Evolutionary conservation across 2,113 vertebrate species (phyloP).

Genomic region (Sylvia atricapilla): DNA sequence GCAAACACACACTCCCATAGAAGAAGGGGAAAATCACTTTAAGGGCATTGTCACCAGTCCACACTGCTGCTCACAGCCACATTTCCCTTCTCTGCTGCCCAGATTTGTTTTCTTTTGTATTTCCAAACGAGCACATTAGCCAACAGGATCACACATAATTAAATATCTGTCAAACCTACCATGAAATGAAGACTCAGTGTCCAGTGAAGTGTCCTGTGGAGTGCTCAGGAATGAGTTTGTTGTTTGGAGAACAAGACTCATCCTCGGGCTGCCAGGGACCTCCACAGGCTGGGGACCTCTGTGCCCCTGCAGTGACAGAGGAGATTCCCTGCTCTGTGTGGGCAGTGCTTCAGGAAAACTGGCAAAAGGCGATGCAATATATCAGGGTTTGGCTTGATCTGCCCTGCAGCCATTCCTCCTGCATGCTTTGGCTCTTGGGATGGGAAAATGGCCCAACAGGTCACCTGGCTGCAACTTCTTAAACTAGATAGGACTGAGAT

Average conservation of each 20-base stretch:
- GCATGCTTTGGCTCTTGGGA: background rate
- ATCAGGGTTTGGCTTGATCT: background rate
- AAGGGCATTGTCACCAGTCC: background rate
- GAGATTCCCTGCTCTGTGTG: background rate
- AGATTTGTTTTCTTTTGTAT: background rate
- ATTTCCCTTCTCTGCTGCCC: background rate
- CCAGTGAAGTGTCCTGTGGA: slow-evolving; percentile 22
- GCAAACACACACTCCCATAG: background rate
- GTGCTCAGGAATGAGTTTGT: background rate
- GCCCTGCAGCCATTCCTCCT: background rate
- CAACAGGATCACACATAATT: slow-evolving; percentile 35
- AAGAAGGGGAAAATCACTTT: background rate
- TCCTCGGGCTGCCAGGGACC: background rate
- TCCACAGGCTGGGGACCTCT: background rate
- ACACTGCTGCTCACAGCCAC: background rate
- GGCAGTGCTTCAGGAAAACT: background rate
- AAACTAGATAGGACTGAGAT: background rate
- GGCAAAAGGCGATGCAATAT: background rate
- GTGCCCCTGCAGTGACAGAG: background rate
- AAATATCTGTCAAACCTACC: slow-evolving; percentile 64
- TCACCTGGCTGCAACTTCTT: background rate
- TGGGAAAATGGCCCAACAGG: background rate
- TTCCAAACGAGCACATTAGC: background rate
- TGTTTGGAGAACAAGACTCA: background rate
- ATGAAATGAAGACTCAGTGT: slow-evolving; percentile 30